Conservation (phyloP, 2,888 invertebrate species). For the Netelia virgata region DNA sequence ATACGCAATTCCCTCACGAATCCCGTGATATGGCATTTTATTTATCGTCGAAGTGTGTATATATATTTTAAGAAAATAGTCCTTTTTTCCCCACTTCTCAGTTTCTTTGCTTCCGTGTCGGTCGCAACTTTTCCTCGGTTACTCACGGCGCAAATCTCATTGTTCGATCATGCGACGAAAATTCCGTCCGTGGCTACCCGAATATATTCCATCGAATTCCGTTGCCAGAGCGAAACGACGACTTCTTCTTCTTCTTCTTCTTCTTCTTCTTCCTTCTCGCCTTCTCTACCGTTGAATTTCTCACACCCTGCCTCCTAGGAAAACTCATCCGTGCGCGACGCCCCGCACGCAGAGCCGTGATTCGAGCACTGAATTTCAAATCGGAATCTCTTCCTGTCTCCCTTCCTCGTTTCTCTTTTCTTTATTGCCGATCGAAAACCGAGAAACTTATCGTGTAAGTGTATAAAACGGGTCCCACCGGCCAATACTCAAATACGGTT, state of each 20-base stretch:
- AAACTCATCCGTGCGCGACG: slow-evolving; percentile 79
- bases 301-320: slow-evolving; percentile 62
- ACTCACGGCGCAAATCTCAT: slow-evolving; percentile 58
- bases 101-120: slow-evolving; percentile 43
- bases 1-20: slow-evolving; percentile 40
- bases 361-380: slow-evolving; percentile 79
- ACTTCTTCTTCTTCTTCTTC: slow-evolving; percentile 46
- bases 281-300: slow-evolving; percentile 51
- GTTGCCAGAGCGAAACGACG: slow-evolving; percentile 35
- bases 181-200: slow-evolving; percentile 49
- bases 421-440: slow-evolving; percentile 55
- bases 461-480: background rate
- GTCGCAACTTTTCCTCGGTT: slow-evolving; percentile 20
- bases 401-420: slow-evolving; percentile 45
- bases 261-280: slow-evolving; percentile 56
- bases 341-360: slow-evolving; percentile 68
- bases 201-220: slow-evolving; percentile 65
- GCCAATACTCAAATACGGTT: background rate
- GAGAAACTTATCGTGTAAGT: slow-evolving; percentile 46
- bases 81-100: slow-evolving; percentile 8
- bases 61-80: slow-evolving; percentile 1
- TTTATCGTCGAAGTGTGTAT: slow-evolving; percentile 34
- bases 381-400: slow-evolving; percentile 68
- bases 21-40: slow-evolving; percentile 15
- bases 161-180: slow-evolving; percentile 67